phyloP scores from a whole-genome alignment of 2,113 vertebrate genomes.

The Sciurus niger region DNA sequence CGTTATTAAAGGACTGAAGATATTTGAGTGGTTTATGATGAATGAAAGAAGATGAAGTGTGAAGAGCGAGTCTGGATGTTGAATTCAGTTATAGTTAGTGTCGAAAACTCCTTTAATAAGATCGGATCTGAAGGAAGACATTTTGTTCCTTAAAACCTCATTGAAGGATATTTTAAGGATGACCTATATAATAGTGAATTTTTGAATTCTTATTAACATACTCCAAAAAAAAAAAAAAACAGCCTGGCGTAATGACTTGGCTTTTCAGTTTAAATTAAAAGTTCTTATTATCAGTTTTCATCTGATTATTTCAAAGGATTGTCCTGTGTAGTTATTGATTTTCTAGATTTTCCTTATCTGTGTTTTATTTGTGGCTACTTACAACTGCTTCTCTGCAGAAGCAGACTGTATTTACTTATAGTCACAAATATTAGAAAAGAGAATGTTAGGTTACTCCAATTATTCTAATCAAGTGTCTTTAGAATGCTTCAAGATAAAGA shows the following conservation, averaged over 20 bases:
- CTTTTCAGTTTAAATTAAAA: constrained; percentile 44
- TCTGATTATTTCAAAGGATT: constrained; percentile 30
- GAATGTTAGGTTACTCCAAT: constrained; percentile 51
- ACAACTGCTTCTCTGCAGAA: not conserved
- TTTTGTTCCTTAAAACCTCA: constrained; percentile 74
- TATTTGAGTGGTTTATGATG: constrained; percentile 82
- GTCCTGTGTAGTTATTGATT: constrained; percentile 51
- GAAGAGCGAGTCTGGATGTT: constrained; percentile 69
- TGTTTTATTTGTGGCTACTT: not conserved
- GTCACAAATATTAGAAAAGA: constrained; percentile 11
- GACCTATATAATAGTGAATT: constrained; percentile 72
- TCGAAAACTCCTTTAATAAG: constrained; percentile 70
- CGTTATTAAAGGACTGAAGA: constrained; percentile 82
- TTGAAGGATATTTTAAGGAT: constrained; percentile 80
- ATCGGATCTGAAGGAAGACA: constrained; percentile 77
- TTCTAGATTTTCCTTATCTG: constrained; percentile 38
- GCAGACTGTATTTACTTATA: not conserved
- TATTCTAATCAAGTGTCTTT: constrained; percentile 13
- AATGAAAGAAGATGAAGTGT: constrained; percentile 79
- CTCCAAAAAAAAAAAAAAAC: constrained; percentile 1
- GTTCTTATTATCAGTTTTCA: not conserved
- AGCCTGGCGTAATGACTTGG: not conserved
- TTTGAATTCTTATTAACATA: constrained; percentile 69
- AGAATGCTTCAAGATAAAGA: not conserved
- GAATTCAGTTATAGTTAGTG: constrained; percentile 76